Conservation (phyloP, 1,140 invertebrate genomes). For the Drosophila athabasca region DNA sequence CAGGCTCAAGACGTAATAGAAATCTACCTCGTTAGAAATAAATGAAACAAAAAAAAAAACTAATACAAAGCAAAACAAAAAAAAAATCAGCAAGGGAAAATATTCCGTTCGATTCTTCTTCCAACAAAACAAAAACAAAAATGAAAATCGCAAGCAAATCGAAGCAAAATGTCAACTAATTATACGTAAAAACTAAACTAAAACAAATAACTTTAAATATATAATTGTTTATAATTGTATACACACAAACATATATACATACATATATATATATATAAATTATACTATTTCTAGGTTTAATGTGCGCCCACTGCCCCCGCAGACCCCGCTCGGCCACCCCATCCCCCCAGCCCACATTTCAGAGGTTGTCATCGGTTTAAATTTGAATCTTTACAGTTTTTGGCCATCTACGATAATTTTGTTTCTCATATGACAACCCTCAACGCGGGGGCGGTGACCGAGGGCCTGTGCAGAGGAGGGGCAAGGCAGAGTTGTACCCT, state of each 20-base stretch:
- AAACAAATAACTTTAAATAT: constrained; percentile 80
- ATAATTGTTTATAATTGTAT: constrained; percentile 72
- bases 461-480: not conserved
- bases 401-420: constrained; percentile 63
- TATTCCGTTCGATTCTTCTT: constrained; percentile 16
- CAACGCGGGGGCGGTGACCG: constrained; percentile 25
- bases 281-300: constrained; percentile 38
- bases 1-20: constrained; percentile 37
- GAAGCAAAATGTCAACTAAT: constrained; percentile 63
- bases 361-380: constrained; percentile 73
- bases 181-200: constrained; percentile 66
- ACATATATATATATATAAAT: constrained; percentile 44
- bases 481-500: constrained; percentile 1
- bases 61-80: constrained; percentile 2
- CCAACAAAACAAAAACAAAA: constrained; percentile 12
- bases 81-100: constrained; percentile 9
- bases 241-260: constrained; percentile 48
- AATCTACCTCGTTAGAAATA: constrained; percentile 73
- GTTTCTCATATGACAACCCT: constrained; percentile 71
- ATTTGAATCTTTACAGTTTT: constrained; percentile 72
- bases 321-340: not conserved
- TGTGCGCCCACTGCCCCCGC: constrained; percentile 11
- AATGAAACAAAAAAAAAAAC: constrained; percentile 17
- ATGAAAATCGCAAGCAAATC: constrained; percentile 7
- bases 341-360: constrained; percentile 5